Evolutionary conservation across 2,888 invertebrate genomes (phyloP), one percentile per base, ranked within the genome.

Genomic region (Ochropleura plecta): DNA sequence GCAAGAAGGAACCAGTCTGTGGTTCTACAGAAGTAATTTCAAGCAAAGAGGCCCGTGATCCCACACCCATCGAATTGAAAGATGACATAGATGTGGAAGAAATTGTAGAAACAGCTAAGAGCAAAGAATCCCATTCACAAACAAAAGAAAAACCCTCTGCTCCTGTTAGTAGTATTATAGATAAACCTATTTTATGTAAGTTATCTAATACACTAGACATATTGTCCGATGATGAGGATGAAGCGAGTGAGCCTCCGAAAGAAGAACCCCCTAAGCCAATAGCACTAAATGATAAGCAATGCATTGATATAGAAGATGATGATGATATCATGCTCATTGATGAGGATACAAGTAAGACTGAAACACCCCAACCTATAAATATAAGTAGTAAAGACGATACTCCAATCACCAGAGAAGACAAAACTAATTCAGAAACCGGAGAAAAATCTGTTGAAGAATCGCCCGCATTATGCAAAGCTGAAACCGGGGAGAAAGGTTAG

Each of bases 311-410:
- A 83, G 95, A 95, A 73, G 95, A 95, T 84, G 95, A 96, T 87
- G 95, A 96, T 87, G 96, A 96, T 81, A 93, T 96, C 44, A 94
- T 96, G 94, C 76, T 96, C 30, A 94, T 96, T 82, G 95, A 95
- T 88, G 96, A 96, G 76, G 93, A 93, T 65, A 72, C 79, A 46
- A 79, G 30, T 51, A 86, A 85, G 70, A 75, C 76, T 80, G 81
- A 88, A 74, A 48, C 72, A 59, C 73, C 79, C 44, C 76, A 77
- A 79, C 16, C 77, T 76, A 74, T 80, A 59, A 71, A 74, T 65
- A 49, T 16, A 69, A 79, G 57, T 75, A 71, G 78, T 67, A 83
- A 82, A 75, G 70, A 76, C 30, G 75, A 86, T 72, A 49, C 66
- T n/a, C 40, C 68, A 55, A 76, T 16, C 51, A 78, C 70, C 60